Percentiles rank a stretch among this genome's conserved stretches.
Conservation (phyloP, 2,888 invertebrate species). For the Lochmaea capreae region DNA sequence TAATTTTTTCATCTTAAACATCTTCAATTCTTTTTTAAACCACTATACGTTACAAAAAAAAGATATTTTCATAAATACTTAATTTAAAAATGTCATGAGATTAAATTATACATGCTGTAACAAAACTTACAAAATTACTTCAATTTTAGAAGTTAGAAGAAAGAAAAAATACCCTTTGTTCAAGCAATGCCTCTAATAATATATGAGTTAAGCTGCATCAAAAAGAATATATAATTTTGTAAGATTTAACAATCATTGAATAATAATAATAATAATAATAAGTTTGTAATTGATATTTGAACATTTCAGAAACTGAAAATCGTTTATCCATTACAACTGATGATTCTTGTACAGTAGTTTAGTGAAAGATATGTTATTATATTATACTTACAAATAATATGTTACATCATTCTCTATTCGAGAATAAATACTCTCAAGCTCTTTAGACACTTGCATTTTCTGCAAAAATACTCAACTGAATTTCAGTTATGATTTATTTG, state of each 20-base stretch:
- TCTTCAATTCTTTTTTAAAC: background rate
- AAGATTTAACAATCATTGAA: slow-evolving; percentile 16
- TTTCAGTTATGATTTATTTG: background rate
- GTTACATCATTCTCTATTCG: background rate
- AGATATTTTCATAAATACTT: slow-evolving; percentile 17
- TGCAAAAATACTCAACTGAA: background rate
- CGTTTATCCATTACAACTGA: background rate
- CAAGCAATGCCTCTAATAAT: background rate
- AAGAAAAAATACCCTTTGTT: background rate
- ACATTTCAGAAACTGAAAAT: slow-evolving; percentile 24
- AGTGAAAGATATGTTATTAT: too few relatives aligned
- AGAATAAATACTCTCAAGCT: background rate
- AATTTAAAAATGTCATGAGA: slow-evolving; percentile 18
- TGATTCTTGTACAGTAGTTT: too few relatives aligned
- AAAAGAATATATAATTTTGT: slow-evolving; percentile 14
- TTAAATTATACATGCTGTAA: background rate
- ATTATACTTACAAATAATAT: background rate
- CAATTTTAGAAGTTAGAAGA: background rate
- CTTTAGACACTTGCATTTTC: background rate
- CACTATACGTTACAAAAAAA: background rate
- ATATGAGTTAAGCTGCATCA: background rate
- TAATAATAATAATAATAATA: slow-evolving; percentile 17
- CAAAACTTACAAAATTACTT: slow-evolving; percentile 4
- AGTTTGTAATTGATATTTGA: slow-evolving; percentile 19
- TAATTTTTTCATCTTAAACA: background rate